Conservation (phyloP, 2,797 vertebrate species). For the Cheirogaleus major region DNA sequence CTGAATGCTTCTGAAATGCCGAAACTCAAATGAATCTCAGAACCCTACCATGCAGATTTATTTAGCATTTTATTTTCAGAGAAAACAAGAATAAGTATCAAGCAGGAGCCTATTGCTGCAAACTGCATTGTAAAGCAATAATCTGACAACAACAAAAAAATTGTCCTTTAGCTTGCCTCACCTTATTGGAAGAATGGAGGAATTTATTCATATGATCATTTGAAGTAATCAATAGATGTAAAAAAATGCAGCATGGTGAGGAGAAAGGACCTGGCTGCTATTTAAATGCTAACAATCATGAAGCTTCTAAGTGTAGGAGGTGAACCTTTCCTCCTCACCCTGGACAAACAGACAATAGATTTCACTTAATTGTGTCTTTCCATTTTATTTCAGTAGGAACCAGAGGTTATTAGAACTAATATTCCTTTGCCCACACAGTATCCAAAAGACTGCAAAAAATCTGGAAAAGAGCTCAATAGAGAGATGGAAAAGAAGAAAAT, state of each 20-base stretch:
- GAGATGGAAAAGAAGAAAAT: background rate
- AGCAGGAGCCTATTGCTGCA: background rate
- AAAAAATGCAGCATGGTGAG: background rate
- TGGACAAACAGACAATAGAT: background rate
- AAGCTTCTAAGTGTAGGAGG: background rate
- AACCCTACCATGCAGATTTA: background rate
- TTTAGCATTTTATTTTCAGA: background rate
- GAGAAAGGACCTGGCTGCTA: background rate
- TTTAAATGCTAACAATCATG: background rate
- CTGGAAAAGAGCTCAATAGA: background rate
- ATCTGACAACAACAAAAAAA: background rate
- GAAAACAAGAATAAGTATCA: conserved; percentile 36
- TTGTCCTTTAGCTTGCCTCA: background rate
- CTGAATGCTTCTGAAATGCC: background rate
- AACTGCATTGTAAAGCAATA: conserved; percentile 4
- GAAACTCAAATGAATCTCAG: background rate
- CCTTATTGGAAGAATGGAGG: background rate
- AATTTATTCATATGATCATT: background rate
- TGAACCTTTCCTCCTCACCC: background rate
- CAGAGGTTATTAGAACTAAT: background rate
- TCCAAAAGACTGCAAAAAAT: background rate
- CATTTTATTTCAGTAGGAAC: background rate
- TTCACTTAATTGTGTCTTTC: background rate
- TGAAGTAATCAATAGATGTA: background rate
- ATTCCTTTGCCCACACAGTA: background rate